These are phyloP conservation scores for Sitta carolinensis DNA, from an alignment of 2,797 vertebrate species.

Conservation along the genomic window DNA sequence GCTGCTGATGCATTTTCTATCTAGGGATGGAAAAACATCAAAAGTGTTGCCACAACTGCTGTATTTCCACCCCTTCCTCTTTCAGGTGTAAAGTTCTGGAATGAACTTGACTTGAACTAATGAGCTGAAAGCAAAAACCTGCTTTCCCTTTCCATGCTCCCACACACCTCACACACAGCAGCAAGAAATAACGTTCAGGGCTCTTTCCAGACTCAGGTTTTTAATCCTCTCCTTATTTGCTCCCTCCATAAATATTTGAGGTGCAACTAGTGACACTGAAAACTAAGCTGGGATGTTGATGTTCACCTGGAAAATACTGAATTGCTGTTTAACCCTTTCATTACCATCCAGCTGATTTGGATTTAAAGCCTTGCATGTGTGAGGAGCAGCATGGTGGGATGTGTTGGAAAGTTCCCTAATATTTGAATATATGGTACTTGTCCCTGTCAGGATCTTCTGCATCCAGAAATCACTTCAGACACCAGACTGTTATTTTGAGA, in stretches of 20 bases:
- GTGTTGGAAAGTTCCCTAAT: not conserved
- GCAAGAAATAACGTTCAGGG: not conserved
- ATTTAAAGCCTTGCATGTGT: accelerated
- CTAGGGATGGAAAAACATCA: not conserved
- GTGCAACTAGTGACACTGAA: not conserved
- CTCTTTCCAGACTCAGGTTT: not conserved
- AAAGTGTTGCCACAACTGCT: not conserved
- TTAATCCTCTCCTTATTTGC: not conserved
- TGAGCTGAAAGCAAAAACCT: not conserved
- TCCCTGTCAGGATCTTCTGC: not conserved
- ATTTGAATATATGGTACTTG: not conserved
- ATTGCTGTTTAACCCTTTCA: not conserved
- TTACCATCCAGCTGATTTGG: not conserved
- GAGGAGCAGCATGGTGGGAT: not conserved
- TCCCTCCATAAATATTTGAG: not conserved
- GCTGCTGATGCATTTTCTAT: not conserved
- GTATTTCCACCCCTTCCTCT: not conserved
- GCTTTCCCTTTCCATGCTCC: not conserved
- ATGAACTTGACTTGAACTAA: not conserved
- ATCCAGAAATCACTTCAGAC: not conserved
- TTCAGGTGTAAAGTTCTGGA: not conserved
- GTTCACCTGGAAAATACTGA: not conserved
- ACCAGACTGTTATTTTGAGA: not conserved
- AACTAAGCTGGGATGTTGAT: not conserved
- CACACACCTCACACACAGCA: accelerated